phyloP scores from a whole-genome alignment of 2,113 vertebrate species.

The Pteronura brasiliensis region DNA sequence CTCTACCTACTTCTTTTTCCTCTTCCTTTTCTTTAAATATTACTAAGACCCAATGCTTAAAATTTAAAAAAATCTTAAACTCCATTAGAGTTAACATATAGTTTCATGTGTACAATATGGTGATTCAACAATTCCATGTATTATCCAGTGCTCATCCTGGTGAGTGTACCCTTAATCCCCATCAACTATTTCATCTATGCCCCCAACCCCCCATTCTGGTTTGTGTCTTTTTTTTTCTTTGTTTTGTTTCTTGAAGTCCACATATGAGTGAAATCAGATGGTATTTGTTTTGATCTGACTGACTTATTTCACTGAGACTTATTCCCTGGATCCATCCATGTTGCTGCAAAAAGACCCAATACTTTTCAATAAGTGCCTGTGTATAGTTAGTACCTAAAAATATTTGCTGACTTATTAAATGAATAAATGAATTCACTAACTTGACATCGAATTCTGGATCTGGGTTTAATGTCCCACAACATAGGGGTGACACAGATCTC shows the following conservation, averaged over 20 bases:
- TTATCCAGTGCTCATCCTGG: background rate
- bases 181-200: background rate
- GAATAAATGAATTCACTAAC: constrained; percentile 26
- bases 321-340: background rate
- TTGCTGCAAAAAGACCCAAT: background rate
- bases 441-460: constrained; percentile 1
- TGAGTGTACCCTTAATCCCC: background rate
- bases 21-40: background rate
- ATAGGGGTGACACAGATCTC: background rate
- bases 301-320: background rate
- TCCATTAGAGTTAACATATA: background rate
- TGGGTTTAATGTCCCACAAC: background rate
- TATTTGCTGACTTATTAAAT: constrained; percentile 22
- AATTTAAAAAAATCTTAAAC: background rate
- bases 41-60: background rate
- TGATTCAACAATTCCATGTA: background rate
- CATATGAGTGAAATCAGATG: background rate
- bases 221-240: background rate
- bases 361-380: background rate
- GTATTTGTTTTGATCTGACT: background rate
- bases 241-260: background rate
- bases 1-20: background rate
- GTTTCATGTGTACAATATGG: background rate
- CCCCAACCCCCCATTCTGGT: background rate
- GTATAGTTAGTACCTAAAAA: background rate